A percentile compares a stretch with the other conserved stretches of the same genome.
Conservation (phyloP, 2,113 vertebrate species). For the Nibea albiflora region DNA sequence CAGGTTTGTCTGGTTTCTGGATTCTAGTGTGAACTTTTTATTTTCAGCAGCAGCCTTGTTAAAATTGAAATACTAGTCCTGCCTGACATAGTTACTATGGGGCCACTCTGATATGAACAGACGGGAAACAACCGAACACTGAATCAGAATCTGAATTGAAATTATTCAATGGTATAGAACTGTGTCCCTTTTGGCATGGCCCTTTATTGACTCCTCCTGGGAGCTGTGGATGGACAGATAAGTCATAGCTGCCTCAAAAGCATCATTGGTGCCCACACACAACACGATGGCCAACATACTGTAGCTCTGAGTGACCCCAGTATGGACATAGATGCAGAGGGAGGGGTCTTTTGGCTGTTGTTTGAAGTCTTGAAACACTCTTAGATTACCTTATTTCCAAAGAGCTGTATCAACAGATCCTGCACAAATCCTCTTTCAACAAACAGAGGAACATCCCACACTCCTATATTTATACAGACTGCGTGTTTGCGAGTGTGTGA, state of each 20-base stretch:
- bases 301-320: constrained; percentile 10
- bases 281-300: constrained; percentile 28
- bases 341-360: constrained; percentile 31
- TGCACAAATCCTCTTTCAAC: constrained; percentile 23
- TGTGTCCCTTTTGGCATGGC: constrained; percentile 51
- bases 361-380: constrained; percentile 31
- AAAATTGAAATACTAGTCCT: constrained; percentile 21
- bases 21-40: constrained; percentile 14
- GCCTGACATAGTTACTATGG: neutral
- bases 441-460: constrained; percentile 10
- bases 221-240: constrained; percentile 41
- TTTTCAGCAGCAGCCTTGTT: neutral
- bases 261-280: constrained; percentile 27
- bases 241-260: constrained; percentile 60
- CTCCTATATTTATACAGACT: constrained; percentile 24
- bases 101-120: constrained; percentile 6
- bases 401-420: constrained; percentile 19
- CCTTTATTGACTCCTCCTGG: constrained; percentile 13
- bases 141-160: constrained; percentile 22
- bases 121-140: neutral
- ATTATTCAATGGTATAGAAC: neutral
- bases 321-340: constrained; percentile 43
- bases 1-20: neutral
- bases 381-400: constrained; percentile 7
- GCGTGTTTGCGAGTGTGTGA: constrained; percentile 21